Conservation (phyloP, 1,140 invertebrate species). For the Aphelenchoides fujianensis region DNA sequence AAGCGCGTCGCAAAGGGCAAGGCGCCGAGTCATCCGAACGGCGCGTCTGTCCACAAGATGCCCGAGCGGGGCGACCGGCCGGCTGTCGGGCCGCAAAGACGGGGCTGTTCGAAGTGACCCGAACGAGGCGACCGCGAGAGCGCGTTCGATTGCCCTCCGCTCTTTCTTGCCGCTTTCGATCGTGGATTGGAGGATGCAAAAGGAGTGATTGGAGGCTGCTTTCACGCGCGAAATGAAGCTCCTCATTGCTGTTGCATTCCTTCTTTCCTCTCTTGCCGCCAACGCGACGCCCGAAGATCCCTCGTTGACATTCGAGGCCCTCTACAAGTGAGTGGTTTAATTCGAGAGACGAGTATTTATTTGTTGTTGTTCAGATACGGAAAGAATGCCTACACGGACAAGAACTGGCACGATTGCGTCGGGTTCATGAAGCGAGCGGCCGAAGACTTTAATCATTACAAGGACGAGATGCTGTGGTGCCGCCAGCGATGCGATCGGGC, state of each 20-base stretch:
- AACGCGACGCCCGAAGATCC: constrained; percentile 67
- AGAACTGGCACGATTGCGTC: constrained; percentile 72
- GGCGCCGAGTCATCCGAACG: neutral
- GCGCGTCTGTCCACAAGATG: neutral
- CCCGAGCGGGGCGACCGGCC: neutral
- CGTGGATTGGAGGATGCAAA: too few species aligned
- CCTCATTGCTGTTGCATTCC: too few species aligned
- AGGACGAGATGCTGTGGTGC: constrained; percentile 64
- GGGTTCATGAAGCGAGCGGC: constrained; percentile 67
- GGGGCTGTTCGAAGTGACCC: constrained; percentile 1
- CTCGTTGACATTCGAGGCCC: constrained; percentile 25
- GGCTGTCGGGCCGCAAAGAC: too few species aligned
- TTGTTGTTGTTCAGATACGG: constrained; percentile 30
- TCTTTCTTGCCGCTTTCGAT: too few species aligned
- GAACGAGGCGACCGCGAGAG: too few species aligned
- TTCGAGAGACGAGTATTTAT: neutral
- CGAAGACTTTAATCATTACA: constrained; percentile 64
- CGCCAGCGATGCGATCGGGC: constrained; percentile 67
- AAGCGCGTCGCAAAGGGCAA: neutral
- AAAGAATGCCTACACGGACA: constrained; percentile 70
- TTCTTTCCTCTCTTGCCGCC: neutral
- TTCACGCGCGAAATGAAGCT: too few species aligned
- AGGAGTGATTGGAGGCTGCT: too few species aligned
- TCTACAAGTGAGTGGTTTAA: constrained; percentile 33
- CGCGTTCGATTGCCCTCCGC: neutral